Conservation (phyloP, 2,113 vertebrate genomes). For the Salvelinus namaycush region DNA sequence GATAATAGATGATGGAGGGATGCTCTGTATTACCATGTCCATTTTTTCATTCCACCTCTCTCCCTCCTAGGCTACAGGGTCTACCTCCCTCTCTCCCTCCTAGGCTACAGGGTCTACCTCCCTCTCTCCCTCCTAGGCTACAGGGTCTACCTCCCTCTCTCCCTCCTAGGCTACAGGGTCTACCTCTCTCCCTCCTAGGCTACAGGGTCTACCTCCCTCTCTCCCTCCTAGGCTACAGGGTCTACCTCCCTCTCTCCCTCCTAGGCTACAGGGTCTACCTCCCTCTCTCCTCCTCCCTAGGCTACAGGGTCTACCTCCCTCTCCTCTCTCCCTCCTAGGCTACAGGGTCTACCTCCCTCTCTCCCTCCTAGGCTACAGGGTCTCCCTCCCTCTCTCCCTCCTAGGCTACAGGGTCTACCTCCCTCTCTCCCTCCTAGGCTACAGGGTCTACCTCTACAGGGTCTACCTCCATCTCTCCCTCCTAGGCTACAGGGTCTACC, state of each 20-base stretch:
- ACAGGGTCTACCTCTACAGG: too few relatives aligned
- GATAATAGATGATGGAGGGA: neutral
- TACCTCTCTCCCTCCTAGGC: neutral
- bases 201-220: too few relatives aligned
- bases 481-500: too few relatives aligned
- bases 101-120: slow-evolving; percentile 18
- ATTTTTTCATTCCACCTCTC: neutral
- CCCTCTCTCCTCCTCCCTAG: neutral
- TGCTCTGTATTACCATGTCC: neutral
- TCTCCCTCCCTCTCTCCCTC: neutral
- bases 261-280: slow-evolving; percentile 19
- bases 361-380: slow-evolving; percentile 14
- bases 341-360: too few relatives aligned
- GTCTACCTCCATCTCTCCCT: neutral
- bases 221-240: too few relatives aligned
- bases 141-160: too few relatives aligned
- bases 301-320: too few relatives aligned
- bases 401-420: too few relatives aligned
- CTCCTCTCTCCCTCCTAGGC: neutral
- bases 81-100: neutral
- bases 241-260: neutral
- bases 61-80: slow-evolving; percentile 13
- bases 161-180: too few relatives aligned
- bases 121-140: slow-evolving; percentile 4
- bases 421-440: too few relatives aligned